A percentile compares a stretch with the other conserved stretches of the same genome.
Conservation (phyloP, 2,797 vertebrate species). For the Cynodonichthys magdalenae region DNA sequence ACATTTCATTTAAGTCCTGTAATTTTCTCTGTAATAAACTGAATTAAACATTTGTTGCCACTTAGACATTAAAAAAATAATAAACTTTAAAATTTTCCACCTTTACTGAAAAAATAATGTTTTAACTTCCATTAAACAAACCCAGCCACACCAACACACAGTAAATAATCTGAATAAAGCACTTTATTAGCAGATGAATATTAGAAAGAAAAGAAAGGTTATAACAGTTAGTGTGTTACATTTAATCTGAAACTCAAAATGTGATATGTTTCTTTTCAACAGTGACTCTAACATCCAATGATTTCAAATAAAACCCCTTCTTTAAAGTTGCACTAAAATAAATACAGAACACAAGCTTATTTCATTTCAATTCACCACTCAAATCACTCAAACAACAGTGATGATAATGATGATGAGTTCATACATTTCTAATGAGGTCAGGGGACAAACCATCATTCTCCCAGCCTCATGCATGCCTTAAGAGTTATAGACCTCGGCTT, state of each 20-base stretch:
- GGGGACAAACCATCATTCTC: conserved; percentile 24
- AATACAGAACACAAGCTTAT: conserved; percentile 61
- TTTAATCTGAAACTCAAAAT: conserved; percentile 53
- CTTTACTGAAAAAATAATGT: neutral
- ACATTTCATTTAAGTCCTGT: too few relatives aligned
- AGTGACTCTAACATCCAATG: conserved; percentile 20
- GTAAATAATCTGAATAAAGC: conserved; percentile 66
- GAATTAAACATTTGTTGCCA: too few relatives aligned
- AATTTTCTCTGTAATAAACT: too few relatives aligned
- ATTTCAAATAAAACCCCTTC: conserved; percentile 48
- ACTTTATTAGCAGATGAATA: conserved; percentile 77
- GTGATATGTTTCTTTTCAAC: conserved; percentile 53
- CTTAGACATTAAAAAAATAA: too few relatives aligned
- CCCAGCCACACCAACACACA: conserved; percentile 29
- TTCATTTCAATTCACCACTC: conserved; percentile 41
- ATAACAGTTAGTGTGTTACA: conserved; percentile 73
- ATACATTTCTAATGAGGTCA: conserved; percentile 52
- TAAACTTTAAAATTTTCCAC: neutral
- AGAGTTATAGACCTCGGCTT: conserved; percentile 62
- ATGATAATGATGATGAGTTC: conserved; percentile 39
- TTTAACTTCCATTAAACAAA: conserved; percentile 11
- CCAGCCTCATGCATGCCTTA: conserved; percentile 62
- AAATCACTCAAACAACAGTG: conserved; percentile 49
- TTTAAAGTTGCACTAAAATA: conserved; percentile 56
- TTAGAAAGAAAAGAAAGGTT: conserved; percentile 68